Conservation (phyloP, 2,888 invertebrate genomes). For the Himalopsyche japonica region DNA sequence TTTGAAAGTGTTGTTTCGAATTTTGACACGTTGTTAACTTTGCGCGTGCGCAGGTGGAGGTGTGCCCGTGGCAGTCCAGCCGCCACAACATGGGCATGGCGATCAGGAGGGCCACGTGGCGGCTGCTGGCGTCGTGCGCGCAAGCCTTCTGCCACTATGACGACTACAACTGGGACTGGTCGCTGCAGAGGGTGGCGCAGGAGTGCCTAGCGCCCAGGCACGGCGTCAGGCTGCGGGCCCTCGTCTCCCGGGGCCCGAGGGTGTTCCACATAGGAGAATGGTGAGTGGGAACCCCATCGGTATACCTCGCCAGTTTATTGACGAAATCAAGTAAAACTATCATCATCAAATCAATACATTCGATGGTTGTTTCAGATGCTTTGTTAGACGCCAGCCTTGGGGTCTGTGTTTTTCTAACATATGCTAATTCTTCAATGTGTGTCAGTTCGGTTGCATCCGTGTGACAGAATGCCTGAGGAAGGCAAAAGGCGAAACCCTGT, state of each 20-base stretch:
- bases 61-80: conserved; percentile 93
- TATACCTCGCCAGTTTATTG: too few relatives aligned
- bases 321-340: too few relatives aligned
- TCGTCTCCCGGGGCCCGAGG: conserved; percentile 89
- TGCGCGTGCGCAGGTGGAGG: conserved; percentile 73
- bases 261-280: conserved; percentile 99
- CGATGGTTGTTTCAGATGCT: too few relatives aligned
- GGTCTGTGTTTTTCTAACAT: too few relatives aligned
- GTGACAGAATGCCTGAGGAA: too few relatives aligned
- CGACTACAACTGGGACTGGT: conserved; percentile 99
- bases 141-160: conserved; percentile 93
- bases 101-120: conserved; percentile 88
- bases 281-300: conserved; percentile 55
- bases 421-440: too few relatives aligned
- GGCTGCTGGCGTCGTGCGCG: conserved; percentile 76
- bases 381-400: too few relatives aligned
- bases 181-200: conserved; percentile 87
- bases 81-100: conserved; percentile 99
- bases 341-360: too few relatives aligned
- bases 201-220: conserved; percentile 67
- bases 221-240: conserved; percentile 72
- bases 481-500: too few relatives aligned
- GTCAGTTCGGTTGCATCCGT: too few relatives aligned
- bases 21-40: neutral
- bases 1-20: too few relatives aligned